phyloP scores from a whole-genome alignment of 23 tunicate species.

The Styela clava region DNA sequence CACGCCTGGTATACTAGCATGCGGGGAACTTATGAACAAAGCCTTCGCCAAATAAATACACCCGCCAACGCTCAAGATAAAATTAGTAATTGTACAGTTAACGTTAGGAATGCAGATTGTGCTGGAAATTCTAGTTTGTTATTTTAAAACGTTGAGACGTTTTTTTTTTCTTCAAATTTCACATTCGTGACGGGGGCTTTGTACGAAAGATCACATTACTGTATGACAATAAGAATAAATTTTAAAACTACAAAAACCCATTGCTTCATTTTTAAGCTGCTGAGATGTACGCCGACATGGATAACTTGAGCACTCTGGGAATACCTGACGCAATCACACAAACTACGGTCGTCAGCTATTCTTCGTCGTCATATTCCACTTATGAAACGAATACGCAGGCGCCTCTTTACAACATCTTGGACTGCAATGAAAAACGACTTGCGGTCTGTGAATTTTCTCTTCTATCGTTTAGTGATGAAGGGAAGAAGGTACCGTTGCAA shows the following conservation, averaged over 20 bases:
- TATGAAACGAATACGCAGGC: background rate
- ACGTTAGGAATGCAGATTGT: no score
- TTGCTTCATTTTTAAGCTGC: background rate
- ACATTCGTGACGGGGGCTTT: no score
- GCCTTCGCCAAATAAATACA: background rate
- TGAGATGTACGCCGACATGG: background rate
- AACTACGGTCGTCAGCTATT: background rate
- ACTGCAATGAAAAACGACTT: constrained; percentile 14
- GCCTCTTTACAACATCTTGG: constrained; percentile 8
- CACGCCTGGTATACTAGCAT: no score
- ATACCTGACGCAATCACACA: background rate
- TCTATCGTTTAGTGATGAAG: background rate
- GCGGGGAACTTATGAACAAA: background rate
- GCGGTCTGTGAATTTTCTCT: constrained; percentile 27
- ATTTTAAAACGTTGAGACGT: no score
- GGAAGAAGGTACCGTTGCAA: background rate
- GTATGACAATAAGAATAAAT: no score
- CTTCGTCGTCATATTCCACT: background rate
- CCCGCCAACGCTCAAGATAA: no score
- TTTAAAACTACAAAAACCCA: no score
- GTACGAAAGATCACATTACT: no score
- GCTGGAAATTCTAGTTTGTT: no score
- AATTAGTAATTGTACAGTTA: no score
- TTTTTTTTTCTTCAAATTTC: no score
- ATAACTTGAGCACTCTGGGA: background rate